These are phyloP conservation scores for Strix occidentalis DNA, from an alignment of 2,797 vertebrate genomes.

Conservation along the genomic window DNA sequence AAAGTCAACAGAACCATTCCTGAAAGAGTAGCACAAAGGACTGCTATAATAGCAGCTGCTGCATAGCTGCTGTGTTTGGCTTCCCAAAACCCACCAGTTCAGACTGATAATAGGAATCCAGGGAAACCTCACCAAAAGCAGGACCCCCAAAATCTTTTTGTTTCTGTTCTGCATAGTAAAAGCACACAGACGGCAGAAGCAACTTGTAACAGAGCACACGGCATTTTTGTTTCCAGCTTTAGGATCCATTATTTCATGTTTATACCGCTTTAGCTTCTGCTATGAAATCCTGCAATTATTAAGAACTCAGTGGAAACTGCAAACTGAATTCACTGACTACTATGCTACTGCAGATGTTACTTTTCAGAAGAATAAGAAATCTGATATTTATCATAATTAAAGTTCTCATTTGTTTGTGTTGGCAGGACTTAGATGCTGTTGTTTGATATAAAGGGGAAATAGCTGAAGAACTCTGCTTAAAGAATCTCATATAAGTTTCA, in stretches of 20 bases:
- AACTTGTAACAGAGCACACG: background rate
- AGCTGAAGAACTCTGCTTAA: background rate
- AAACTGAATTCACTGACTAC: background rate
- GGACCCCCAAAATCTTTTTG: background rate
- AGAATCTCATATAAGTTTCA: background rate
- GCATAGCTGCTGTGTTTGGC: background rate
- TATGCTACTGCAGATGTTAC: background rate
- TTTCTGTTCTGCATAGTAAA: background rate
- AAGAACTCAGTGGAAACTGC: background rate
- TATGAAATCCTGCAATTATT: background rate
- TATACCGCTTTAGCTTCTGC: background rate
- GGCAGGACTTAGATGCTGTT: background rate
- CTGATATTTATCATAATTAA: background rate
- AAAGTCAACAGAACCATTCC: background rate
- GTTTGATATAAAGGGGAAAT: background rate
- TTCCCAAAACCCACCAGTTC: background rate
- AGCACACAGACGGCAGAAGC: background rate
- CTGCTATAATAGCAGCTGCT: background rate
- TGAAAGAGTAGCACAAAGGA: background rate
- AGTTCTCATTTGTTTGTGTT: constrained; percentile 8
- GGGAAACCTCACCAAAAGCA: background rate
- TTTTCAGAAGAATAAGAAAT: background rate
- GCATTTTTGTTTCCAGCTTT: background rate
- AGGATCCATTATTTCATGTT: background rate
- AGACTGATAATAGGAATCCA: background rate